Base-by-base conservation (phyloP, 2,113 vertebrate genomes). In the Ceyx margarethae region DNA sequence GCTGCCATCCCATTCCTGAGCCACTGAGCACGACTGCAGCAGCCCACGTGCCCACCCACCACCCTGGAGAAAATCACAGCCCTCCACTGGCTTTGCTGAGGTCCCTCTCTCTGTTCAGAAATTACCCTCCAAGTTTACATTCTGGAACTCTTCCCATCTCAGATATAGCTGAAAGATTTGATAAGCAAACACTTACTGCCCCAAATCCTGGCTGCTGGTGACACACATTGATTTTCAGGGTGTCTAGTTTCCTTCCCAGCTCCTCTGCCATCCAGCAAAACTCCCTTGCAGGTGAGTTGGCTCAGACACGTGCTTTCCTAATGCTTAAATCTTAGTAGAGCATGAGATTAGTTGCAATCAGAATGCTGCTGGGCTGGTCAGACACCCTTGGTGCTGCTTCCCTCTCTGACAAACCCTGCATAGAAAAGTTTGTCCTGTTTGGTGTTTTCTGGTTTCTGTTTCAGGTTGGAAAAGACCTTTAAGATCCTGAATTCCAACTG, bases 11-110 rank as follows among this genome's bases (percentile, higher is more conserved):
- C 79, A 46, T 90, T 68, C 83, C 91, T 33, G 40, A 40, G 82
- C 31, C 0, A 1, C 35, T 1, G 0, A 56, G 46, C 93, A 85
- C 0, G 0, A 51, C 51, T 0, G 0, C 66, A 67, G 81, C 51
- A 37, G 31, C 65, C 10, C 7, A 25, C 3, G 4, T 5, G 5
- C 62, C 66, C 4, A 46, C 48, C 66, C 43, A 42, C 0, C 0
- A 13, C 33, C 35, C 31, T 0, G 2, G 10, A 19, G 33, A 21
- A 75, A 72, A 73, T 7, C 54, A 9, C 46, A 78, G 22, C 40
- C 12, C 53, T n/a, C 21, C 12, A 5, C 33, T 0, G 1, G 29
- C 3, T 46, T 31, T 58, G 35, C 58, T 22, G 35, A 14, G 35
- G 22, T 72, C 29, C 21, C 53, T 72, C 25, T 9, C 29, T 54